Percentiles rank a stretch among this genome's conserved stretches.
Evolutionary conservation across 2,797 vertebrate species (phyloP).

Genomic region (Acropternis orthonyx): DNA sequence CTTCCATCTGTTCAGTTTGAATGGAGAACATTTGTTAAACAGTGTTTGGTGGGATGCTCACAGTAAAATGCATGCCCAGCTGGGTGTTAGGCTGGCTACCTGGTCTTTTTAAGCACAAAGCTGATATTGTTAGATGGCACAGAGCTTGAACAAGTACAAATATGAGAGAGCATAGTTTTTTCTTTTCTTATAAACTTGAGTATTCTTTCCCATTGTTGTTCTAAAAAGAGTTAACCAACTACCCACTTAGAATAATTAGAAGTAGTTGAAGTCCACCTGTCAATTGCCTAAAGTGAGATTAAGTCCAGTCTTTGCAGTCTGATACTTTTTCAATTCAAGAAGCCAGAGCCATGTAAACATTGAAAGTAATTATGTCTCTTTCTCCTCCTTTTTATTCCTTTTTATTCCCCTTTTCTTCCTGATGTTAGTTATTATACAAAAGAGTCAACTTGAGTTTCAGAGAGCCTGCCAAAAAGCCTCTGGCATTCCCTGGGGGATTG

Average conservation of each 20-base stretch:
- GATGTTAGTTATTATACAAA: constrained; percentile 55
- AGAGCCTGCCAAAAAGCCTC: constrained; percentile 59
- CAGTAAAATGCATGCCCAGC: constrained; percentile 25
- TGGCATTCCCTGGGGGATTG: constrained; percentile 46
- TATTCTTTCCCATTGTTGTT: constrained; percentile 22
- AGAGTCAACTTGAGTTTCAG: constrained; percentile 65
- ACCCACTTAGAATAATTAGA: constrained; percentile 48
- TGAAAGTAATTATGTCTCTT: constrained; percentile 60
- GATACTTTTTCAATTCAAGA: constrained; percentile 49
- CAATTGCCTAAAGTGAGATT: constrained; percentile 51
- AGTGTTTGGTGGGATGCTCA: neutral
- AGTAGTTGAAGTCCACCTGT: constrained; percentile 44
- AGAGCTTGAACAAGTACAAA: constrained; percentile 15
- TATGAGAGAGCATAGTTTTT: neutral
- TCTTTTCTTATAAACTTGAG: constrained; percentile 9
- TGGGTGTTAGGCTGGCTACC: constrained; percentile 3
- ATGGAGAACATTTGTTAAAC: constrained; percentile 31
- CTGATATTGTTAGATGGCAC: constrained; percentile 19
- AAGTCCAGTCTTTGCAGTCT: constrained; percentile 39
- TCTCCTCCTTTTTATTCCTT: neutral
- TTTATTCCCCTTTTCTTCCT: neutral
- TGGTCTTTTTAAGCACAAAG: constrained; percentile 29
- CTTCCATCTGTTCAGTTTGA: constrained; percentile 52
- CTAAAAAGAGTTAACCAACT: constrained; percentile 27
- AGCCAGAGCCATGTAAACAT: constrained; percentile 58